A percentile compares a stretch with the other conserved stretches of the same genome.
phyloP scores from a whole-genome alignment of 1,140 invertebrate species.

The Caenorhabditis tropicalis region DNA sequence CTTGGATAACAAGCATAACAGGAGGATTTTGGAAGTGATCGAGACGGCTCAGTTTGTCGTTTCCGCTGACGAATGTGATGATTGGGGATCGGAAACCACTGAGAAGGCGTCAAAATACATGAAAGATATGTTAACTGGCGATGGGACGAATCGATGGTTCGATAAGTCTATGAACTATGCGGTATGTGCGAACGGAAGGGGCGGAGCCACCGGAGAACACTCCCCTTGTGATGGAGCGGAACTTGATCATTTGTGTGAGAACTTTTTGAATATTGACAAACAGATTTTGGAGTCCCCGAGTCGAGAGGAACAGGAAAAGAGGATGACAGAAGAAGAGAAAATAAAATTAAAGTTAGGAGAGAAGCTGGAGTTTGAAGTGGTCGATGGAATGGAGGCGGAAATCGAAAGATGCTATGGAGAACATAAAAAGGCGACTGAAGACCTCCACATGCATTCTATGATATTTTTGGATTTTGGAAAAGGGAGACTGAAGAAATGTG shows the following conservation, averaged over 20 bases:
- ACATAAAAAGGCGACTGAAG: slow-evolving; percentile 11
- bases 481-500: slow-evolving; percentile 72
- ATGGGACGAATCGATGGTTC: slow-evolving; percentile 94
- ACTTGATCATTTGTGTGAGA: slow-evolving; percentile 61
- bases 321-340: background rate
- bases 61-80: slow-evolving; percentile 43
- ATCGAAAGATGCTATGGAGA: slow-evolving; percentile 55
- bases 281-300: slow-evolving; percentile 51
- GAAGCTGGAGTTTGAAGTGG: slow-evolving; percentile 35
- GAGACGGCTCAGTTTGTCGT: slow-evolving; percentile 59
- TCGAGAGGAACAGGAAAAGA: background rate
- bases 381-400: slow-evolving; percentile 54
- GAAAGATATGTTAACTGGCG: slow-evolving; percentile 81
- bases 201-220: slow-evolving; percentile 87
- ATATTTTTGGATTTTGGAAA: slow-evolving; percentile 64
- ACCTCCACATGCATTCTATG: slow-evolving; percentile 61
- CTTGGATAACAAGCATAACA: slow-evolving; percentile 57
- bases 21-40: slow-evolving; percentile 54
- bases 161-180: slow-evolving; percentile 94
- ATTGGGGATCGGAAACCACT: slow-evolving; percentile 47
- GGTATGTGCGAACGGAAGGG: slow-evolving; percentile 95
- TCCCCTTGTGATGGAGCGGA: slow-evolving; percentile 77
- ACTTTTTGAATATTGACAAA: slow-evolving; percentile 59
- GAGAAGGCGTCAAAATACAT: slow-evolving; percentile 50
- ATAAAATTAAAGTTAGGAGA: background rate